Conservation (phyloP, 1,140 invertebrate genomes). For the Pristionchus pacificus region DNA sequence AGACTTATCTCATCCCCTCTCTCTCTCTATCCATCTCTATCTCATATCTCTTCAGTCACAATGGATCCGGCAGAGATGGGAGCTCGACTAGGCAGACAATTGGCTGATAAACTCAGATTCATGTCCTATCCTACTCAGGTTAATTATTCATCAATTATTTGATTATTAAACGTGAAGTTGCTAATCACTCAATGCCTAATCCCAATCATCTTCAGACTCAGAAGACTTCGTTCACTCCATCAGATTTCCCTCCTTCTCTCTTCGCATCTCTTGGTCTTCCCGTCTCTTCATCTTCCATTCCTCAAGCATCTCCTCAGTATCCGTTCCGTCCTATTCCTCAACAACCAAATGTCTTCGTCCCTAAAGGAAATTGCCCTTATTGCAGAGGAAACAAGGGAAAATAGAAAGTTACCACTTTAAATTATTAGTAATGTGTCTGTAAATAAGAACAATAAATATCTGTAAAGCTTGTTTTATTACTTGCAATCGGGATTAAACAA, state of each 20-base stretch:
- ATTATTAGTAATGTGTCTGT: too few species aligned
- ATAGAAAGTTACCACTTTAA: too few species aligned
- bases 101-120: background rate
- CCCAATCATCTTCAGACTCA: too few species aligned
- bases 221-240: too few species aligned
- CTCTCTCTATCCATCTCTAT: background rate
- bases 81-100: background rate
- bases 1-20: too few species aligned
- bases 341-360: background rate
- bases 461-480: too few species aligned
- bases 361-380: background rate
- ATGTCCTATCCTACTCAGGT: background rate
- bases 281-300: background rate
- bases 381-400: constrained; percentile 1
- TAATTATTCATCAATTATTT: background rate
- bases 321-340: background rate
- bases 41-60: background rate
- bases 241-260: background rate
- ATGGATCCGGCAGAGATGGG: background rate
- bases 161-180: too few species aligned
- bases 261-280: background rate
- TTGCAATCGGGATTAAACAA: too few species aligned
- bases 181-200: too few species aligned
- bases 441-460: too few species aligned
- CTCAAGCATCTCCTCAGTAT: background rate